Percentiles rank a stretch among this genome's conserved stretches.
These are phyloP conservation scores for Sparus aurata DNA, from an alignment of 2,797 vertebrate genomes.

Conservation along the genomic window DNA sequence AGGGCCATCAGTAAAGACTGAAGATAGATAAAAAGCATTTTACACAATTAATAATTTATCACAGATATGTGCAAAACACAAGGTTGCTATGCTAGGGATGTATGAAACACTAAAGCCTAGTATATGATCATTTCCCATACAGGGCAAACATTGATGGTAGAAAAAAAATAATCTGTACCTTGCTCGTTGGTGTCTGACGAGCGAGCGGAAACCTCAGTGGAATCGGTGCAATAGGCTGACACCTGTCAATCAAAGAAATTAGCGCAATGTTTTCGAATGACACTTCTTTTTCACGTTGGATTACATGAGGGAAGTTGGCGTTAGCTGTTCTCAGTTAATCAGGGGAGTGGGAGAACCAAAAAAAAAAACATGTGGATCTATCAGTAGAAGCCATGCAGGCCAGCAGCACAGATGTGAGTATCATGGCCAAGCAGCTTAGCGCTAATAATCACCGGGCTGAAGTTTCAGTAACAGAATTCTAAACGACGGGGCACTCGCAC, in stretches of 20 bases:
- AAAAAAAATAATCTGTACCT: background rate
- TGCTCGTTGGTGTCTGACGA: background rate
- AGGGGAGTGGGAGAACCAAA: constrained; percentile 6
- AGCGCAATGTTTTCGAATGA: background rate
- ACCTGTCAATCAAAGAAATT: constrained; percentile 34
- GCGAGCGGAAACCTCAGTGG: background rate
- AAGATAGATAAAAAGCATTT: background rate
- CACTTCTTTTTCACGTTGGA: background rate
- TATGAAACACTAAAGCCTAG: background rate
- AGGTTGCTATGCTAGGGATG: background rate
- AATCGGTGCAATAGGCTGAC: background rate
- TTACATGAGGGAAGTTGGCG: background rate
- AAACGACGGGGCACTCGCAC: background rate
- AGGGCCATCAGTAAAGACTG: background rate
- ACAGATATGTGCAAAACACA: background rate
- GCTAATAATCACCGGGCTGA: constrained; percentile 26
- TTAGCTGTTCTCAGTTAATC: constrained; percentile 29
- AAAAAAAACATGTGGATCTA: constrained; percentile 23
- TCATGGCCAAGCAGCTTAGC: constrained; percentile 25
- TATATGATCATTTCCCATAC: background rate
- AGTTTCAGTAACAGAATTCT: constrained; percentile 14
- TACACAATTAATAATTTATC: background rate
- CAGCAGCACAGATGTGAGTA: constrained; percentile 24
- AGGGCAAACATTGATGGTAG: background rate
- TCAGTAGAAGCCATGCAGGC: constrained; percentile 5